Conservation (phyloP, 2,888 invertebrate species). For the Lasioglossum figueresi region DNA sequence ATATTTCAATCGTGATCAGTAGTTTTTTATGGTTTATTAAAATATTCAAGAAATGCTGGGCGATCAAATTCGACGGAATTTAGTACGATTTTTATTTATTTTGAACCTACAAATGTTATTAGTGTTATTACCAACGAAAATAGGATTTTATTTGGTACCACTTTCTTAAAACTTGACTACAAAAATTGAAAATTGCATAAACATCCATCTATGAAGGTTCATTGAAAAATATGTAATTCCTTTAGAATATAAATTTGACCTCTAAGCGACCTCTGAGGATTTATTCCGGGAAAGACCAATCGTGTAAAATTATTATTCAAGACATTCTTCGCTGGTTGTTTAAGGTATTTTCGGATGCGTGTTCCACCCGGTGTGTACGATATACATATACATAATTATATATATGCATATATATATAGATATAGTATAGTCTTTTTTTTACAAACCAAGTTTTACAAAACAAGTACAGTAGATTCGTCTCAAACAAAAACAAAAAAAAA, state of each 20-base stretch:
- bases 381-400: slow-evolving; percentile 1
- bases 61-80: too few species aligned
- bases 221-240: not conserved
- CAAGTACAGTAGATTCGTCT: slow-evolving; percentile 32
- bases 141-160: too few species aligned
- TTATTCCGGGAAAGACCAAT: not conserved
- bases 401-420: not conserved
- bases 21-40: too few species aligned
- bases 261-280: not conserved
- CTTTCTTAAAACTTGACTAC: too few species aligned
- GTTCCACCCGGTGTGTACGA: not conserved
- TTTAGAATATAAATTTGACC: not conserved
- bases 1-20: not conserved
- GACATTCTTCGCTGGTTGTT: not conserved
- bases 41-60: too few species aligned
- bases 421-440: slow-evolving; percentile 35
- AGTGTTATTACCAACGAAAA: too few species aligned
- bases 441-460: slow-evolving; percentile 41
- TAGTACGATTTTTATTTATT: too few species aligned
- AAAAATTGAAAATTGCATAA: too few species aligned
- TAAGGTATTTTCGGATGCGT: not conserved
- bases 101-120: too few species aligned
- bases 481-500: not conserved
- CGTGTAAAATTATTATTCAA: not conserved
- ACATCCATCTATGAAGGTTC: too few species aligned